phyloP scores from a whole-genome alignment of 2,888 invertebrate genomes.

The Prosapia bicincta region DNA sequence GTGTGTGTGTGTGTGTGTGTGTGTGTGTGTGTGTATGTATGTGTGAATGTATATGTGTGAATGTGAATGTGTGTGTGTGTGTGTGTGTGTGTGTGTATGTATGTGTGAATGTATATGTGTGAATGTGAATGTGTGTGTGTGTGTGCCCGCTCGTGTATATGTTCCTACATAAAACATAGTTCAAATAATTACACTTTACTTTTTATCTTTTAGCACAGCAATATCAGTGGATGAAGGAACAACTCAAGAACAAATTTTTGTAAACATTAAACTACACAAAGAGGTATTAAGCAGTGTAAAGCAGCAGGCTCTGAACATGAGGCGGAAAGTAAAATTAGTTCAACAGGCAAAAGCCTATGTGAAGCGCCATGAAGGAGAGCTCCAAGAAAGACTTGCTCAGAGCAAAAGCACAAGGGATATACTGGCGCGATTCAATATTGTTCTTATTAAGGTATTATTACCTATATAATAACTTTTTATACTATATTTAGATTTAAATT shows the following conservation, averaged over 20 bases:
- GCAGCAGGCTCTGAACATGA: conserved; percentile 79
- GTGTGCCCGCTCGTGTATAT: too few species aligned
- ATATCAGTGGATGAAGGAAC: conserved; percentile 74
- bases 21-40: too few species aligned
- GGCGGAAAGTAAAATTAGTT: conserved; percentile 76
- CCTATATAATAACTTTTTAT: too few species aligned
- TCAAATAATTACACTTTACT: too few species aligned
- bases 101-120: too few species aligned
- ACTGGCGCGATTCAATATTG: conserved; percentile 77
- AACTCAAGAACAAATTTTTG: conserved; percentile 84
- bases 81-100: too few species aligned
- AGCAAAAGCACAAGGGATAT: conserved; percentile 82
- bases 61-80: too few species aligned
- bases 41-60: too few species aligned
- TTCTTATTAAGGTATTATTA: conserved; percentile 76
- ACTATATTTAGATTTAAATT: too few species aligned
- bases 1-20: too few species aligned
- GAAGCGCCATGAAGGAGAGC: conserved; percentile 83
- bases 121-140: too few species aligned
- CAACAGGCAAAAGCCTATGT: conserved; percentile 83
- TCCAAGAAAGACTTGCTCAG: conserved; percentile 86
- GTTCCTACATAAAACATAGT: too few species aligned
- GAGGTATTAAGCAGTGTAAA: conserved; percentile 86
- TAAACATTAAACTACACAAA: conserved; percentile 86
- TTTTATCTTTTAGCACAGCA: conserved; percentile 65